These are phyloP conservation scores for Drosophila algonquin DNA, from an alignment of 2,888 invertebrate species.

Conservation along the genomic window DNA sequence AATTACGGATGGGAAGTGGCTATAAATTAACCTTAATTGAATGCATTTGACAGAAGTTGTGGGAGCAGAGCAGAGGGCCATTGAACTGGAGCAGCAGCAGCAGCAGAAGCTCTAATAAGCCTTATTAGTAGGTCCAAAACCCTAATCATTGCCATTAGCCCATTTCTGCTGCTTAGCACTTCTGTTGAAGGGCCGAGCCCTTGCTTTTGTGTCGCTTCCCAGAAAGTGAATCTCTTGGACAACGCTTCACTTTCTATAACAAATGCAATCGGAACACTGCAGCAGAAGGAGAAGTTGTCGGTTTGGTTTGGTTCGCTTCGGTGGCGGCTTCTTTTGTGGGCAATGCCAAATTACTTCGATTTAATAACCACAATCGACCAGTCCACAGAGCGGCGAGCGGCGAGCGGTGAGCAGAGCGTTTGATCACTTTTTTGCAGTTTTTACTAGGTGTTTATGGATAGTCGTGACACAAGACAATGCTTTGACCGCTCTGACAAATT, in stretches of 20 bases:
- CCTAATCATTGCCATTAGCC: constrained; percentile 73
- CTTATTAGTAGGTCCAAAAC: constrained; percentile 55
- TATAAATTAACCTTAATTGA: constrained; percentile 77
- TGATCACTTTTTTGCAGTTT: constrained; percentile 44
- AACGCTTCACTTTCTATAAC: constrained; percentile 68
- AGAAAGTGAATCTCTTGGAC: constrained; percentile 67
- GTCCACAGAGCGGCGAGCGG: constrained; percentile 32
- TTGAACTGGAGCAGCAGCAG: constrained; percentile 56
- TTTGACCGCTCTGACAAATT: constrained; percentile 51
- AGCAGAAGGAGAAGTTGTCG: constrained; percentile 33
- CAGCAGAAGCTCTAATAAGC: constrained; percentile 53
- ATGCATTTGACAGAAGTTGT: constrained; percentile 76
- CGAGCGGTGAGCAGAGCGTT: constrained; percentile 23
- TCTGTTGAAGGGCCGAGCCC: background rate
- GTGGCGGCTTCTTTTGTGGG: constrained; percentile 63
- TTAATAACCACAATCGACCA: constrained; percentile 69
- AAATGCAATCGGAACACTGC: constrained; percentile 30
- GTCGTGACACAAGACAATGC: constrained; percentile 75
- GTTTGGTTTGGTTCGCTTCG: too few relatives aligned
- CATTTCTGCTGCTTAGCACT: constrained; percentile 45
- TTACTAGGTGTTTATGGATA: constrained; percentile 73
- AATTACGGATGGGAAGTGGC: constrained; percentile 73
- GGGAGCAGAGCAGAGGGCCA: constrained; percentile 51
- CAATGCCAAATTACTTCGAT: constrained; percentile 70
- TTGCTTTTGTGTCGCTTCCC: constrained; percentile 19